A percentile compares a stretch with the other conserved stretches of the same genome.
Conservation (phyloP, 2,888 invertebrate genomes). For the Laspeyria flexula region DNA sequence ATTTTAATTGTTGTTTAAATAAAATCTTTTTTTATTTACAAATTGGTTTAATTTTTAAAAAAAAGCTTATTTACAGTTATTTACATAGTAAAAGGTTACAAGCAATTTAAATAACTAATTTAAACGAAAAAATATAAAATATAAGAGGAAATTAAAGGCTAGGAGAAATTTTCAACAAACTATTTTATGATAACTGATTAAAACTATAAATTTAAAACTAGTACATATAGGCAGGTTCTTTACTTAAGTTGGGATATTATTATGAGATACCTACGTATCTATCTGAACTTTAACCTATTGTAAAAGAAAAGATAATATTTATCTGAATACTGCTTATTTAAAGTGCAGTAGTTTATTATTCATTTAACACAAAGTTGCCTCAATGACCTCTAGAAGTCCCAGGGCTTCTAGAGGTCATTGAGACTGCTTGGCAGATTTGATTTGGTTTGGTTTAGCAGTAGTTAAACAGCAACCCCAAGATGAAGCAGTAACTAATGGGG, state of each 20-base stretch:
- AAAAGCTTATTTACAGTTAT: conserved; percentile 35
- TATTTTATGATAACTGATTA: conserved; percentile 7
- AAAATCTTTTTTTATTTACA: conserved; percentile 30
- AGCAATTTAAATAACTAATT: conserved; percentile 17
- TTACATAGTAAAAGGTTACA: conserved; percentile 23
- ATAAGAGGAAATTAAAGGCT: conserved; percentile 8
- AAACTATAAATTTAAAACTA: conserved; percentile 14
- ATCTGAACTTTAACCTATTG: too few species aligned
- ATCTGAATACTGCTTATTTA: too few species aligned
- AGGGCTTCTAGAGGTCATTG: too few species aligned
- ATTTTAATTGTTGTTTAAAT: conserved; percentile 36
- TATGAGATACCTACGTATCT: too few species aligned
- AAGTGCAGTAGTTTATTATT: too few species aligned
- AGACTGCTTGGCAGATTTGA: too few species aligned
- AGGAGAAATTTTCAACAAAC: conserved; percentile 7
- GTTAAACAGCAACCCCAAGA: too few species aligned
- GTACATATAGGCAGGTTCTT: conserved; percentile 26
- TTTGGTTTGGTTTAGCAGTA: too few species aligned
- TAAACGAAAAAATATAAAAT: conserved; percentile 8
- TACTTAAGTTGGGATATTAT: neutral
- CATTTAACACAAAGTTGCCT: too few species aligned
- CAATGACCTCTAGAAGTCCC: too few species aligned
- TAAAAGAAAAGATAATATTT: too few species aligned
- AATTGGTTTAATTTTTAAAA: conserved; percentile 34
- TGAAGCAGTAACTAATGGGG: too few species aligned